Percentiles rank a stretch among this genome's conserved stretches.
These are phyloP conservation scores for Tipula confusa DNA, from an alignment of 2,888 invertebrate genomes.

Conservation along the genomic window DNA sequence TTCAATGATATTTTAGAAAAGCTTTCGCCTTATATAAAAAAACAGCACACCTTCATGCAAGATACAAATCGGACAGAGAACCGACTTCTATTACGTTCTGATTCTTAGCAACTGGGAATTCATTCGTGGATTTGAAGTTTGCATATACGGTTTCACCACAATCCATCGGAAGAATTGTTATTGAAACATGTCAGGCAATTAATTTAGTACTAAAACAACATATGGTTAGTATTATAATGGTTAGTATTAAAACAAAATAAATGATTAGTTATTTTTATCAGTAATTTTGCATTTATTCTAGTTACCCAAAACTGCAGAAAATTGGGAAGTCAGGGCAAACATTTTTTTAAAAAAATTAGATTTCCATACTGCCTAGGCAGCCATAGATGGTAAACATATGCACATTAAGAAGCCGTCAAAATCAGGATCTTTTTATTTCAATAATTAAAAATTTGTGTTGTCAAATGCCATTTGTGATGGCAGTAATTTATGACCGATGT, in stretches of 20 bases:
- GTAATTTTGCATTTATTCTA: too few relatives aligned
- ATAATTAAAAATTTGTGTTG: constrained; percentile 35
- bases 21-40: neutral
- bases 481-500: constrained; percentile 33
- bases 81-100: neutral
- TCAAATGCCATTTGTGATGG: too few relatives aligned
- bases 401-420: constrained; percentile 33
- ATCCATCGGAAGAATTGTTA: neutral
- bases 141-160: constrained; percentile 16
- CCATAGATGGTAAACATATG: constrained; percentile 34
- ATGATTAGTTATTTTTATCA: too few relatives aligned
- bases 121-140: neutral
- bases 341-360: too few relatives aligned
- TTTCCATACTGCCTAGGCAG: constrained; percentile 35
- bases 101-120: constrained; percentile 15
- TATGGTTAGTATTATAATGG: constrained; percentile 7
- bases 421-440: constrained; percentile 34
- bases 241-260: neutral
- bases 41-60: neutral
- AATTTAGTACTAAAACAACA: constrained; percentile 16
- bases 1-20: neutral
- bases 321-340: constrained; percentile 28
- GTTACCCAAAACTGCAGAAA: neutral
- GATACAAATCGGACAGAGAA: neutral
- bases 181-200: constrained; percentile 4